Evolutionary conservation across 2,113 vertebrate genomes (phyloP), one percentile per base, ranked within the genome.

Genomic region (Chrysemys picta): DNA sequence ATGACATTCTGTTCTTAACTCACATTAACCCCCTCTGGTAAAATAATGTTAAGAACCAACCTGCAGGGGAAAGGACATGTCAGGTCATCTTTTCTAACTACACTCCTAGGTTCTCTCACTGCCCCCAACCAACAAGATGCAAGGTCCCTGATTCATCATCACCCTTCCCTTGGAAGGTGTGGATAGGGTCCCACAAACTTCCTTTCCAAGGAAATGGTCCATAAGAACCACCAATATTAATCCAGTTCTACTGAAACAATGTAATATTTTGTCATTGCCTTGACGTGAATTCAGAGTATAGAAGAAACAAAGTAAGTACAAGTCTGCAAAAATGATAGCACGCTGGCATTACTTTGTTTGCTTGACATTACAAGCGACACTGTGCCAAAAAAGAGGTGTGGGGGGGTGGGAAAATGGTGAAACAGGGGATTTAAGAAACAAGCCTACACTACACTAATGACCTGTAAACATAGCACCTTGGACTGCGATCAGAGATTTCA

Each of bases 51-150:
- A 42, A 50, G 69, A 54, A 80, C 47, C 42, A 53, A n/a, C 3
- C 0, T 47, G 80, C 24, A 86, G 11, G 54, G 80, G 14, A 86
- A 80, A 88, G 25, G 5, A 54, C 5, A 27, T 80, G 45, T 25
- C 35, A 13, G 8, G 10, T 4, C 3, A 9, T 3, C 59, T 24
- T 10, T 4, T 5, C 49, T 22, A 38, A 5, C 5, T 12, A 13
- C 17, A 47, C 4, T 4, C 45, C 35, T 38, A 35, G 57, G 5
- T 78, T 85, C n/a, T 59, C 35, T 72, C 65, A 72, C n/a, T 72
- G n/a, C 65, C 21, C 79, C 25, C 45, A 29, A 49, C 22, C 72
- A 69, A 82, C 65, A 47, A 90, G 12, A 80, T 7, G 12, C 31
- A 80, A 42, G 56, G 6, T 14, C 50, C 10, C 38, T 45, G 16